Percentiles rank a stretch among this genome's conserved stretches.
Conservation (phyloP, 2,888 invertebrate genomes). For the Cerastis rubricosa region DNA sequence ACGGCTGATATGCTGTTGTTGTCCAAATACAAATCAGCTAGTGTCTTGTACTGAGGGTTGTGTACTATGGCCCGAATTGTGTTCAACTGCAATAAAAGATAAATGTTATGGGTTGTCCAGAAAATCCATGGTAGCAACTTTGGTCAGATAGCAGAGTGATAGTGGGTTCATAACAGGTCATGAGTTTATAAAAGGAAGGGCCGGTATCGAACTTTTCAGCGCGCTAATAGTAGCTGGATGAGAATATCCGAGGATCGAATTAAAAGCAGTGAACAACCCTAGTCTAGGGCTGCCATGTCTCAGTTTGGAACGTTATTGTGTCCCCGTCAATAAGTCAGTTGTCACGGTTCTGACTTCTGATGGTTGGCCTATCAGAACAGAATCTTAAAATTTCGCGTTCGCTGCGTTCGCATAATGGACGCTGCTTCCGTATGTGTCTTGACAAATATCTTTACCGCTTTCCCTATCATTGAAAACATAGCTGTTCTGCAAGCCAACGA, state of each 20-base stretch:
- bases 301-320: neutral
- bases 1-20: constrained; percentile 93
- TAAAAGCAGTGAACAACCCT: neutral
- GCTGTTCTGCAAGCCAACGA: neutral
- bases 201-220: neutral
- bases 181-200: neutral
- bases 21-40: constrained; percentile 94
- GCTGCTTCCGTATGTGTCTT: no score
- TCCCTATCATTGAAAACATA: neutral
- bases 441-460: neutral
- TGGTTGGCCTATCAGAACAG: neutral
- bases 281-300: neutral
- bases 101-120: neutral
- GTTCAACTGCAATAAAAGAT: constrained; percentile 87
- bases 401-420: no score
- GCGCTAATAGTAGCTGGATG: neutral
- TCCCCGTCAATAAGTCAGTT: neutral
- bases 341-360: neutral
- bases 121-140: neutral
- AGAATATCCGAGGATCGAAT: neutral
- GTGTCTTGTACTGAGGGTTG: constrained; percentile 92
- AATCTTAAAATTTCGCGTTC: neutral
- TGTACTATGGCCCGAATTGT: constrained; percentile 91
- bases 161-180: neutral
- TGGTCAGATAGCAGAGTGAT: neutral